Evolutionary conservation across 2,797 vertebrate genomes (phyloP).

Genomic region (Hyperoplus immaculatus): DNA sequence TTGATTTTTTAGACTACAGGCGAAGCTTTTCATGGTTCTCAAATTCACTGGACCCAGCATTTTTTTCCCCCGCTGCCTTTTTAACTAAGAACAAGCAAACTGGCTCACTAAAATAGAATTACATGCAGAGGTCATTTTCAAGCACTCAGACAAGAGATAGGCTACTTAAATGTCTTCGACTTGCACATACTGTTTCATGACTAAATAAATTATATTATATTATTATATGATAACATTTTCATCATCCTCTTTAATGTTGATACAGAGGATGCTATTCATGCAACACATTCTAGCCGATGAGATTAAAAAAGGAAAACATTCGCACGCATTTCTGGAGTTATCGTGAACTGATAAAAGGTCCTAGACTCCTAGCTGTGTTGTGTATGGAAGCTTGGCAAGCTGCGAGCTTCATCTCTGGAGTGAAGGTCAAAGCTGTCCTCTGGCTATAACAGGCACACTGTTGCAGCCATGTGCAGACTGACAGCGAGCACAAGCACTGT

Average conservation of each 20-base stretch:
- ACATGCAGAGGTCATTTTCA: slow-evolving; percentile 59
- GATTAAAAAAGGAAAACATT: slow-evolving; percentile 3
- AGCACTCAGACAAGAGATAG: slow-evolving; percentile 42
- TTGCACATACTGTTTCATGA: slow-evolving; percentile 1
- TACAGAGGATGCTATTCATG: slow-evolving; percentile 8
- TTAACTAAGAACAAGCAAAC: slow-evolving; percentile 51
- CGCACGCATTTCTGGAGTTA: slow-evolving; percentile 26
- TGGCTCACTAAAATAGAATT: slow-evolving; percentile 41
- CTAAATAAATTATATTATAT: background rate
- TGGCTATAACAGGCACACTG: slow-evolving; percentile 69
- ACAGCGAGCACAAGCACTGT: slow-evolving; percentile 63
- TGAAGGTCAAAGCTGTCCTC: slow-evolving; percentile 83
- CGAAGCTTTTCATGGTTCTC: slow-evolving; percentile 61
- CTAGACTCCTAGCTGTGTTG: slow-evolving; percentile 29
- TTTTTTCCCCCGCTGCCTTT: slow-evolving; percentile 49
- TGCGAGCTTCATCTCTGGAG: slow-evolving; percentile 61
- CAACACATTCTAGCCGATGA: slow-evolving; percentile 10
- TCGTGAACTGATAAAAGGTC: slow-evolving; percentile 56
- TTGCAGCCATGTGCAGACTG: slow-evolving; percentile 70
- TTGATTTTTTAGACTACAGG: slow-evolving; percentile 64
- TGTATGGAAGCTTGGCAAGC: slow-evolving; percentile 47
- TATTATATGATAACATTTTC: background rate
- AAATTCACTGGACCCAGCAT: slow-evolving; percentile 61
- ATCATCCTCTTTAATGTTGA: background rate
- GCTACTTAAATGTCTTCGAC: slow-evolving; percentile 16